phyloP scores from a whole-genome alignment of 2,888 invertebrate genomes.

The Ditylenchus weischeri region DNA sequence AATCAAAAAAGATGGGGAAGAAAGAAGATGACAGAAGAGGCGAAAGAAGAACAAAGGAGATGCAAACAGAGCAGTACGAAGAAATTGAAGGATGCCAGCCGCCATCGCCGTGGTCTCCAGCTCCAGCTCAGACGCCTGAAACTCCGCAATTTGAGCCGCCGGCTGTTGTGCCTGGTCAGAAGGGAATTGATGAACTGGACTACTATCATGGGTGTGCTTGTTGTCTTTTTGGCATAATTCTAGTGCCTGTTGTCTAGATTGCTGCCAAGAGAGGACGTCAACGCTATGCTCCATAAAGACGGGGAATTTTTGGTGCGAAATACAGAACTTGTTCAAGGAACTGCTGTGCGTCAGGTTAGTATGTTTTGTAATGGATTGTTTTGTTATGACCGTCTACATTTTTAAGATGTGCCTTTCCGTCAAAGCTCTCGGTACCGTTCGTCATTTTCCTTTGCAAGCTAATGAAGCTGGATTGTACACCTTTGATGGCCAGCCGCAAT shows the following conservation, averaged over 20 bases:
- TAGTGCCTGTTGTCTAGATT: not conserved
- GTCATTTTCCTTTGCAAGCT: slow-evolving; percentile 3
- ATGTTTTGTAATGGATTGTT: too few relatives aligned
- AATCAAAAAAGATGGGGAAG: too few relatives aligned
- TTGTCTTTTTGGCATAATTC: not conserved
- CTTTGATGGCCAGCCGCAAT: not conserved
- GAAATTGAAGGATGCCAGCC: too few relatives aligned
- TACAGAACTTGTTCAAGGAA: not conserved
- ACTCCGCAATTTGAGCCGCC: too few relatives aligned
- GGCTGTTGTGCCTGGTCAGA: not conserved
- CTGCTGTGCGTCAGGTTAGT: too few relatives aligned
- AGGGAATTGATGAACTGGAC: slow-evolving; percentile 1
- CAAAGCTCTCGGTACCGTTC: not conserved
- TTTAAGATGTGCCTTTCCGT: slow-evolving; percentile 5
- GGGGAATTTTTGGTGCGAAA: slow-evolving; percentile 1
- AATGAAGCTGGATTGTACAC: slow-evolving; percentile 4
- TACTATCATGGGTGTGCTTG: slow-evolving; percentile 3
- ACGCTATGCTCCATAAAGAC: slow-evolving; percentile 2
- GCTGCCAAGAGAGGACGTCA: slow-evolving; percentile 2
- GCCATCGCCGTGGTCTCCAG: too few relatives aligned
- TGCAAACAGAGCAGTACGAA: too few relatives aligned
- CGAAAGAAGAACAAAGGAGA: too few relatives aligned
- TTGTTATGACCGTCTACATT: too few relatives aligned
- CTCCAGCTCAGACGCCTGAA: too few relatives aligned
- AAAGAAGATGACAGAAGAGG: too few relatives aligned